Evolutionary conservation across 2,888 invertebrate species (phyloP).

Genomic region (Platycheirus albimanus): DNA sequence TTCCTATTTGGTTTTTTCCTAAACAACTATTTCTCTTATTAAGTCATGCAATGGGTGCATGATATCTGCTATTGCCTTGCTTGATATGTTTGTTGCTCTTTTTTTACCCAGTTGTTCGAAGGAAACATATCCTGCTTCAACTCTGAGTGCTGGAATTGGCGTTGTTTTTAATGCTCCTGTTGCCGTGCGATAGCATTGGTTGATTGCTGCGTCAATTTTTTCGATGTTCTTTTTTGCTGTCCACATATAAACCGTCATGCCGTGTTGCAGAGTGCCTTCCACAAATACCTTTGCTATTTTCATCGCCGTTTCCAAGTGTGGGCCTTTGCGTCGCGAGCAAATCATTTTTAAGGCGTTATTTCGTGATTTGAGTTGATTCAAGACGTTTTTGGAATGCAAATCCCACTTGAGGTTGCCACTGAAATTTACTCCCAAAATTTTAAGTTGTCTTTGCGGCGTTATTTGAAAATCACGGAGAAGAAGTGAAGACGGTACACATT

Average conservation of each 20-base stretch:
- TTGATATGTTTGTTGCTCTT: no score
- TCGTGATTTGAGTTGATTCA: constrained; percentile 1
- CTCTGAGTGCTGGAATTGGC: constrained; percentile 19
- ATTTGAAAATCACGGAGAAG: background rate
- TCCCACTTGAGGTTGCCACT: constrained; percentile 6
- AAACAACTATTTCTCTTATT: no score
- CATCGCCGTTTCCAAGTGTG: background rate
- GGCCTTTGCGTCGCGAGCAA: background rate
- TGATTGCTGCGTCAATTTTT: constrained; percentile 22
- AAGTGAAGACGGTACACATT: background rate
- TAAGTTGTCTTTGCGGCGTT: background rate
- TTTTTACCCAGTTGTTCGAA: no score
- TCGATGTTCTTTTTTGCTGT: background rate
- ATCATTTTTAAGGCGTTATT: constrained; percentile 25
- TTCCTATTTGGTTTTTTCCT: no score
- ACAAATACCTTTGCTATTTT: background rate
- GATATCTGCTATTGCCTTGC: no score
- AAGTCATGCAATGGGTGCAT: no score
- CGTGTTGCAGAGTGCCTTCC: constrained; percentile 18
- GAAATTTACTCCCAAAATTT: constrained; percentile 14
- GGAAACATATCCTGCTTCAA: constrained; percentile 30
- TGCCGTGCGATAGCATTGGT: constrained; percentile 33
- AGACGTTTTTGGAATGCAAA: background rate
- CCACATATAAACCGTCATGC: background rate
- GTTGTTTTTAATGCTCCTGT: constrained; percentile 16